Evolutionary conservation across 2,797 vertebrate genomes (phyloP), one percentile per base, ranked within the genome.

Genomic region (Vipera ursinii): DNA sequence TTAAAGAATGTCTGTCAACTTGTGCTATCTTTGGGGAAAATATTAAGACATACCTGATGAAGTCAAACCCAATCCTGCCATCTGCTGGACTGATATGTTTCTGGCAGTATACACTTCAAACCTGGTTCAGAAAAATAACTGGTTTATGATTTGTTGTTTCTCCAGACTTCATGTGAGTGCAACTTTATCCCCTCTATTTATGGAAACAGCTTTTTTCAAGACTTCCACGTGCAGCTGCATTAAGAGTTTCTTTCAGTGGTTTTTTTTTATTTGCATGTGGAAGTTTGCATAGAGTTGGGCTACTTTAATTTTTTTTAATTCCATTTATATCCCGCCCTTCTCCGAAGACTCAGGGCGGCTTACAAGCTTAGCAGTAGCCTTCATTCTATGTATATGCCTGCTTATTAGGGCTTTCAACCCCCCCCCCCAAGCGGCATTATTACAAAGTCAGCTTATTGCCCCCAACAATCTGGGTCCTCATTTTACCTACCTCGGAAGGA

Each of bases 31-130:
- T 24, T 15, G 15, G 28, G 44, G 22, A 44, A 4, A 2, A 73
- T 0, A 24, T 24, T 51, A 3, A 26, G 59, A 44, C 26, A 57
- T 48, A 2, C 4, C 13, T 69, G 38, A 95, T 53, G 48, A 9
- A 86, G 17, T 24, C 26, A 65, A 96, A 96, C 94, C 92, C 89
- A 92, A 78, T 97, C 95, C 97, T 97, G 97, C 97, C 97, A 96
- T 95, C 97, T 97, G 96, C 96, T 97, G 97, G 92, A 94, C 3
- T 86, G 85, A 6, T 20, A 12, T 53, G 88, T 53, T 92, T 95
- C 63, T 93, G 86, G 93, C 38, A 48, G 22, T 48, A 22, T 48
- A 48, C 7, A 78, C 8, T 44, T 78, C 17, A 9, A 78, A 78
- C 15, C 17, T 44, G 17, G 8, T 38, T 78, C 44, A 22, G 73